These are phyloP conservation scores for Porites divaricata DNA, from an alignment of 92 coral and sea anemone genomes.

Conservation along the genomic window DNA sequence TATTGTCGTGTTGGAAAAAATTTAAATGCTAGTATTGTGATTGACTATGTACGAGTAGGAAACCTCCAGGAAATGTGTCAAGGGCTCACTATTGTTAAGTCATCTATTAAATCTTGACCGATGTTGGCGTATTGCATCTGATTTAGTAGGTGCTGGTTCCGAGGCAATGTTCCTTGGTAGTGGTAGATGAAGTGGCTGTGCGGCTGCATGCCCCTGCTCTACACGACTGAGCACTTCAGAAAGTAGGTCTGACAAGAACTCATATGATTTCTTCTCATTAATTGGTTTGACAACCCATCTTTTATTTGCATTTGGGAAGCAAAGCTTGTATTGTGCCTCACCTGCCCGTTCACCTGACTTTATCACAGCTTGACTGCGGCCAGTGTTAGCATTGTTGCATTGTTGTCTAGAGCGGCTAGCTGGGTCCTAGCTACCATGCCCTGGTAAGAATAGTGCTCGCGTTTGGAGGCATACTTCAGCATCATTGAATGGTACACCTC, in stretches of 20 bases:
- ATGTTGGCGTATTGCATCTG: conserved; percentile 31
- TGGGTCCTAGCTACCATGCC: conserved; percentile 63
- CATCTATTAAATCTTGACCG: conserved; percentile 36
- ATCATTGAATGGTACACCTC: conserved; percentile 68
- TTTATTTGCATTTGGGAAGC: conserved; percentile 43
- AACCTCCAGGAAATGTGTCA: not conserved
- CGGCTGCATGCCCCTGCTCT: conserved; percentile 7
- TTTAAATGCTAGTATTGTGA: not conserved
- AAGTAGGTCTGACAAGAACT: conserved; percentile 38
- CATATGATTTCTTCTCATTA: conserved; percentile 49
- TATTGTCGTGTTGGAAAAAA: too few relatives aligned
- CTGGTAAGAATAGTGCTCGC: conserved; percentile 55
- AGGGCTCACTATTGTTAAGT: not conserved
- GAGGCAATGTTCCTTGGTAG: conserved; percentile 57
- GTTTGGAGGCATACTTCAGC: conserved; percentile 70
- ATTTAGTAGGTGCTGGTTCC: conserved; percentile 45
- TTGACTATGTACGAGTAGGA: not conserved
- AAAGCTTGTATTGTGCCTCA: conserved; percentile 18
- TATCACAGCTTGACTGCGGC: conserved; percentile 46
- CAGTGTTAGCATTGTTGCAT: conserved; percentile 54
- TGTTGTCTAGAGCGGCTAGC: conserved; percentile 69
- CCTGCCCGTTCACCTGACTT: conserved; percentile 41
- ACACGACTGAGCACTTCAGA: conserved; percentile 21
- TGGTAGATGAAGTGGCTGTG: conserved; percentile 16
- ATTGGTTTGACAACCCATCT: conserved; percentile 40